Conservation (phyloP, 2,113 vertebrate species). For the Raja brachyura region DNA sequence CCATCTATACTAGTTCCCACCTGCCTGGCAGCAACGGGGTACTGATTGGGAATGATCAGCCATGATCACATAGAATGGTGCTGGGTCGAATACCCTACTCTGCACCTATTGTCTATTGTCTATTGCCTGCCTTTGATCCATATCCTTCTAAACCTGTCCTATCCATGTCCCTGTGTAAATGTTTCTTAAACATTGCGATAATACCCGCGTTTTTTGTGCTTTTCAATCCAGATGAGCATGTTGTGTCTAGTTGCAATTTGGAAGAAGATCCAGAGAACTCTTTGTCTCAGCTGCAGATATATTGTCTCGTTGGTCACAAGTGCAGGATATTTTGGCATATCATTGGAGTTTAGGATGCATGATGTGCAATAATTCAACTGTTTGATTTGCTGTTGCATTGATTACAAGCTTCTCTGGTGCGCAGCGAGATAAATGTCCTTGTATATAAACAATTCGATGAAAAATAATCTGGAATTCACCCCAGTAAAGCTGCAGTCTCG, state of each 20-base stretch:
- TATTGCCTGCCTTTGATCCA: too few species aligned
- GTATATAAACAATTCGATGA: background rate
- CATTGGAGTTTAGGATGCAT: background rate
- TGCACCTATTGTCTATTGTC: too few species aligned
- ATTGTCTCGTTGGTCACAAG: background rate
- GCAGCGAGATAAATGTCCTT: background rate
- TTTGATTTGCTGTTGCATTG: background rate
- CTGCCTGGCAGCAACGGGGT: too few species aligned
- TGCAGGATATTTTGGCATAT: constrained; percentile 7
- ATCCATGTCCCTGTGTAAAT: too few species aligned
- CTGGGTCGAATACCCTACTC: too few species aligned
- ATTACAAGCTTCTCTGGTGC: background rate
- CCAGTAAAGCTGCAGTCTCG: too few species aligned
- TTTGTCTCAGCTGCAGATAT: background rate
- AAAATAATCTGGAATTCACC: background rate
- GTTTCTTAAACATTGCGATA: too few species aligned
- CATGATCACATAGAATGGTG: too few species aligned
- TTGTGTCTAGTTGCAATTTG: background rate
- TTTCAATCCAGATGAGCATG: background rate
- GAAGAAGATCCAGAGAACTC: background rate
- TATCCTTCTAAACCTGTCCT: too few species aligned
- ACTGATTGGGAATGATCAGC: too few species aligned
- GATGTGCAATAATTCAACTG: background rate
- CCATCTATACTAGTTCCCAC: too few species aligned
- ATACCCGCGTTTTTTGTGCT: too few species aligned